A percentile compares a stretch with the other conserved stretches of the same genome.
These are phyloP conservation scores for Copsychus sechellarum DNA, from an alignment of 2,113 vertebrate genomes.

Conservation along the genomic window DNA sequence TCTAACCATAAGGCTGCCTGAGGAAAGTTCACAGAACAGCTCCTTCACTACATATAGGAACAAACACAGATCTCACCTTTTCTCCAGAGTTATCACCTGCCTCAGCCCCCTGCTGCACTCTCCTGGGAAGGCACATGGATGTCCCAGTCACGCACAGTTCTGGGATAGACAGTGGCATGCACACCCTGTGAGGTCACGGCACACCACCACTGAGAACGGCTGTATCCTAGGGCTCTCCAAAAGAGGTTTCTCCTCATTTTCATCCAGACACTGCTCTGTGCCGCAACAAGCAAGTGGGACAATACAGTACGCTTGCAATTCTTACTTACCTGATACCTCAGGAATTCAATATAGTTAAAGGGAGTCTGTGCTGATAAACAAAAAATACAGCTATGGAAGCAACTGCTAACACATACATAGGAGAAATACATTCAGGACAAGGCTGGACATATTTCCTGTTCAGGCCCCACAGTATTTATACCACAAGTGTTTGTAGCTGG, in stretches of 20 bases:
- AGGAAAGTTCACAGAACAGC: background rate
- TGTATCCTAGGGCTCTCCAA: background rate
- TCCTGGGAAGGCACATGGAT: background rate
- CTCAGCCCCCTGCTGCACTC: background rate
- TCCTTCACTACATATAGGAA: background rate
- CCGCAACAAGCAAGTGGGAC: background rate
- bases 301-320: background rate
- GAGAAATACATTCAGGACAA: background rate
- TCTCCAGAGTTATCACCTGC: background rate
- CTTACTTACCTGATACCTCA: background rate
- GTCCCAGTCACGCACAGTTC: accelerated
- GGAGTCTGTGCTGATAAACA: background rate
- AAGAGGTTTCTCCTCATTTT: background rate
- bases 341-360: background rate
- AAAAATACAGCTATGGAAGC: background rate
- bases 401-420: background rate
- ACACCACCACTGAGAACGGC: background rate
- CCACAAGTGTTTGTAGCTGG: background rate
- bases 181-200: background rate
- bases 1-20: background rate
- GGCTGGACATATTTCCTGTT: background rate
- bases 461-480: background rate
- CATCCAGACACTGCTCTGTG: background rate
- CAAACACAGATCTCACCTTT: background rate
- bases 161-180: background rate